Evolutionary conservation across 2,797 vertebrate species (phyloP).

Genomic region (Pteronotus mesoamericanus): DNA sequence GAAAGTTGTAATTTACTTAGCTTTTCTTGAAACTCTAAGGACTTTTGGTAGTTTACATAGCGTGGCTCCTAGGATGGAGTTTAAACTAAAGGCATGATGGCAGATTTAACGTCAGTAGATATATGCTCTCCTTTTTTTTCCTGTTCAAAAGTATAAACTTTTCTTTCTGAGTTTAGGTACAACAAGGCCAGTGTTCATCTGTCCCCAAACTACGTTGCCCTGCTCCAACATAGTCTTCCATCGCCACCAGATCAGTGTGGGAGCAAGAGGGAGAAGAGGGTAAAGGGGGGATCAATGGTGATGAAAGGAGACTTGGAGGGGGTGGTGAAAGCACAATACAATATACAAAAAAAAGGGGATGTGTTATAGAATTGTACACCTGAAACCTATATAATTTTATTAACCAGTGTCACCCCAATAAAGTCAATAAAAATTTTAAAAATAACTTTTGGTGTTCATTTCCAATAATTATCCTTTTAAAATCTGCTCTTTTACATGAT

Average conservation of each 20-base stretch:
- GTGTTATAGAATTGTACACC: not conserved
- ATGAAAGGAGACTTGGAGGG: not conserved
- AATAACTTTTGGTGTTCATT: not conserved
- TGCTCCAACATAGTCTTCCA: not conserved
- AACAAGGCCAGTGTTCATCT: not conserved
- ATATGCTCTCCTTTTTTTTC: not conserved
- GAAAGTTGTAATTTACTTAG: not conserved
- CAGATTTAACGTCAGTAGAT: constrained; percentile 20
- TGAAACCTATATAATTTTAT: not conserved
- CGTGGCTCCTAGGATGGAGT: not conserved
- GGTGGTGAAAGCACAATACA: not conserved
- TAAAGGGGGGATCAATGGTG: not conserved
- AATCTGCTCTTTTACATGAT: not conserved
- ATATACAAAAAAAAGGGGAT: not conserved
- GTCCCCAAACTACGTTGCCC: not conserved
- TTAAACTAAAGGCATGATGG: not conserved
- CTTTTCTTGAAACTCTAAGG: not conserved
- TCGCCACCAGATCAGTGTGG: not conserved
- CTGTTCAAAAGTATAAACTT: not conserved
- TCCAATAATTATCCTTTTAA: not conserved
- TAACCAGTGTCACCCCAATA: not conserved
- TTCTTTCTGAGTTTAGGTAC: not conserved
- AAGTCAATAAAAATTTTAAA: not conserved
- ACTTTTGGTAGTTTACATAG: not conserved
- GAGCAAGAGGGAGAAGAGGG: not conserved